Evolutionary conservation across 1,140 invertebrate genomes (phyloP).

Genomic region (Chrysopa pallens): DNA sequence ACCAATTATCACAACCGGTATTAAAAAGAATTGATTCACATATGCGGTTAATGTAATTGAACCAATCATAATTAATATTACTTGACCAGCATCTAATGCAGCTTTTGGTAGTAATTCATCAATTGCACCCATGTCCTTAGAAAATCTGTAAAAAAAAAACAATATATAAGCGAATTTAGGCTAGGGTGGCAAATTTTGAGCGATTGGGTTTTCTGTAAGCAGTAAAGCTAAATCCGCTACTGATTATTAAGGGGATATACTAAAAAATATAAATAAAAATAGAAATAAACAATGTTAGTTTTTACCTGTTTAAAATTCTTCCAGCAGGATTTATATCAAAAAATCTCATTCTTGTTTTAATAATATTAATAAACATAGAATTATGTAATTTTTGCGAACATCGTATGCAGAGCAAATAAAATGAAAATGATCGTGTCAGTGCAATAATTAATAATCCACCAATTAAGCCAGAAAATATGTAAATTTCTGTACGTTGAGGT

Average conservation of each 20-base stretch:
- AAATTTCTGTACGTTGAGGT: constrained; percentile 17
- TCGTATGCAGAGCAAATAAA: constrained; percentile 44
- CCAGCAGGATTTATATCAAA: constrained; percentile 69
- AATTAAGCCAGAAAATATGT: constrained; percentile 30
- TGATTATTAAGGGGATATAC: neutral
- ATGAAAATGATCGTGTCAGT: constrained; percentile 29
- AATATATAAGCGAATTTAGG: too few species aligned
- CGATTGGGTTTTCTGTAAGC: too few species aligned
- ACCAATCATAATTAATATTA: constrained; percentile 26
- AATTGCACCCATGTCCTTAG: constrained; percentile 33
- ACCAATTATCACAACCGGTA: constrained; percentile 36
- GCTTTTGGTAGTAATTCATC: constrained; percentile 45
- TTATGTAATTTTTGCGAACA: constrained; percentile 49
- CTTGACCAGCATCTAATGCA: constrained; percentile 44
- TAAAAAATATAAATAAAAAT: neutral
- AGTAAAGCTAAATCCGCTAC: too few species aligned
- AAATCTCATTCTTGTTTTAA: constrained; percentile 53
- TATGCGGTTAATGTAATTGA: constrained; percentile 33
- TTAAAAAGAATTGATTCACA: constrained; percentile 39
- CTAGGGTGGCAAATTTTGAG: too few species aligned
- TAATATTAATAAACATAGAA: constrained; percentile 39
- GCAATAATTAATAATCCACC: constrained; percentile 25
- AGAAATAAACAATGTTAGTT: neutral
- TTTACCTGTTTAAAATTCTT: constrained; percentile 16
- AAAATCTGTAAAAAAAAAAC: constrained; percentile 11